Evolutionary conservation across 2,113 vertebrate species (phyloP), one percentile per base, ranked within the genome.

Genomic region (Stigmatopora argus): DNA sequence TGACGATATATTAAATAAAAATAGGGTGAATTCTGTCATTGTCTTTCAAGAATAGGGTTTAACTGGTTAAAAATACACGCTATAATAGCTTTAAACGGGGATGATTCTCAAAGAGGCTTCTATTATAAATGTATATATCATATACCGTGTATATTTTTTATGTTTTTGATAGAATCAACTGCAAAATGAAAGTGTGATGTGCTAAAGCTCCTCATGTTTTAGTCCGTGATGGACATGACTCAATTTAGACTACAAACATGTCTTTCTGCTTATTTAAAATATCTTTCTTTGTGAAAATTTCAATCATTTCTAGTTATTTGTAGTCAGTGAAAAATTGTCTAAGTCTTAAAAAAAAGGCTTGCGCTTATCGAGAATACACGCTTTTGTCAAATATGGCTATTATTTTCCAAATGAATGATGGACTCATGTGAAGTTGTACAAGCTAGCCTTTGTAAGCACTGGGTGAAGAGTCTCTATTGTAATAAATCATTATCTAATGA

Each of bases 11-110:
- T 47, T 49, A 17, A 23, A 31, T 10, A 17, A 34, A 34, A n/a
- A 41, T 61, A 3, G 65, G 31, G 18, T 49, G 4, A 13, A 35
- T 48, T 15, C 19, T n/a, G 26, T 62, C 48, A 31, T 38, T 65
- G 60, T 68, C 23, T 61, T 77, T 26, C n/a, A 23, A 19, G 31
- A 73, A 65, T 48, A 0, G 34, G 45, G 66, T 72, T 69, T 31
- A 11, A 64, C 13, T 64, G 65, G 49, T 53, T 19, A 21, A 53
- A n/a, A 34, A 55, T 53, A 66, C 49, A 60, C 51, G 64, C 56
- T 53, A 64, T 63, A 67, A 68, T 69, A 65, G 69, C 75, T 82
- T 80, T 79, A 78, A 80, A 85, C 78, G 78, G 81, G 81, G 85
- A 84, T 72, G 34, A 61, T 80, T 77, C 77, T 69, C 65, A 72